A percentile compares a stretch with the other conserved stretches of the same genome.
These are phyloP conservation scores for Halcyon smyrnensis DNA, from an alignment of 2,797 vertebrate species.

Conservation along the genomic window DNA sequence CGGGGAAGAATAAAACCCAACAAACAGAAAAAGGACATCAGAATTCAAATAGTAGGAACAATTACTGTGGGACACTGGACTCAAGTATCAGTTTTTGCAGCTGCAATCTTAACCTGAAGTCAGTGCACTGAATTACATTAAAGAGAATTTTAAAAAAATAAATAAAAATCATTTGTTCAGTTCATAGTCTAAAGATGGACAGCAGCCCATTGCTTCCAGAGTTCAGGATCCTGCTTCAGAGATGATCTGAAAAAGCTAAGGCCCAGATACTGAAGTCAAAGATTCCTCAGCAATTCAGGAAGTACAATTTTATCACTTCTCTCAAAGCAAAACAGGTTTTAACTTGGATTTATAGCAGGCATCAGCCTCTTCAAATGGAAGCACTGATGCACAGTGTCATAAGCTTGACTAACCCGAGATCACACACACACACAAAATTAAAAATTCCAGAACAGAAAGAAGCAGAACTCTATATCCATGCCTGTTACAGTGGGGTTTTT, in stretches of 20 bases:
- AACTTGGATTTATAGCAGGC: not conserved
- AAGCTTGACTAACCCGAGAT: not conserved
- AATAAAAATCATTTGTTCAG: not conserved
- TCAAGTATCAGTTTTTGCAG: not conserved
- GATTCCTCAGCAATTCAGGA: not conserved
- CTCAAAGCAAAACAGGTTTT: not conserved
- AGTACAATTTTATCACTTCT: not conserved
- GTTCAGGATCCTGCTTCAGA: not conserved
- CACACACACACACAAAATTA: not conserved
- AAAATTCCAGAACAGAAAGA: not conserved
- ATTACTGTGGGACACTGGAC: not conserved
- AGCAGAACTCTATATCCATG: not conserved
- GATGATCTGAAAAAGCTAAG: not conserved
- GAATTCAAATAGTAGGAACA: not conserved
- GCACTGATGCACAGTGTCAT: not conserved
- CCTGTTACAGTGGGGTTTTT: not conserved
- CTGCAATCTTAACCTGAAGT: not conserved
- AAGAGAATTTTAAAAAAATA: not conserved
- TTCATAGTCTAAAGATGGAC: not conserved
- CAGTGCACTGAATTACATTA: not conserved
- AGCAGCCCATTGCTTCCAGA: not conserved
- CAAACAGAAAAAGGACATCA: not conserved
- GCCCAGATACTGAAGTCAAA: not conserved
- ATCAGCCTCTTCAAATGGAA: not conserved
- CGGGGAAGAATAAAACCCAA: not conserved